A percentile compares a stretch with the other conserved stretches of the same genome.
Evolutionary conservation across 1,140 invertebrate genomes (phyloP).

Genomic region (Whitmania pigra): DNA sequence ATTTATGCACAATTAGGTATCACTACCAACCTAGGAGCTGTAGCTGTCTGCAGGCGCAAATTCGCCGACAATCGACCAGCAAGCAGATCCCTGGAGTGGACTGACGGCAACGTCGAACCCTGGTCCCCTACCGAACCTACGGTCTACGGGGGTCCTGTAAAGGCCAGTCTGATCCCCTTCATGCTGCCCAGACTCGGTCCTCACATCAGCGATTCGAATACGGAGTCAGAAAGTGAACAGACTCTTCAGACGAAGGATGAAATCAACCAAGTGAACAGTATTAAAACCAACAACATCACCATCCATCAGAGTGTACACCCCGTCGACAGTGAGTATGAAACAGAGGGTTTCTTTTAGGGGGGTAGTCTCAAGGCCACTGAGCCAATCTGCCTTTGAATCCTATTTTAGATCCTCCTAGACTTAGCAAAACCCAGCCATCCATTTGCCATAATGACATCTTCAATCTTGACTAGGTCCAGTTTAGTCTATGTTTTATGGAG

Average conservation of each 20-base stretch:
- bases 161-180: constrained; percentile 8
- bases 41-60: not conserved
- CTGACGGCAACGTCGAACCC: not conserved
- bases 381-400: no score
- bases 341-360: no score
- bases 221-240: not conserved
- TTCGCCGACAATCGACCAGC: not conserved
- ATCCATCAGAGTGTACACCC: no score
- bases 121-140: not conserved
- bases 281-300: no score
- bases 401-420: no score
- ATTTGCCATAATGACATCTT: no score
- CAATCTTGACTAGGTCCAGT: no score
- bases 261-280: not conserved
- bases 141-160: not conserved
- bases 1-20: no score
- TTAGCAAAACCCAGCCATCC: no score
- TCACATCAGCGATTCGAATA: not conserved
- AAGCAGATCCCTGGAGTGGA: not conserved
- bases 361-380: no score
- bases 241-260: not conserved
- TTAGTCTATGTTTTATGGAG: no score
- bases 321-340: no score
- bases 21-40: not conserved
- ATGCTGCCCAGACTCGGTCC: not conserved